phyloP scores from a whole-genome alignment of 2,797 vertebrate genomes.

The Arremon aurantiirostris region DNA sequence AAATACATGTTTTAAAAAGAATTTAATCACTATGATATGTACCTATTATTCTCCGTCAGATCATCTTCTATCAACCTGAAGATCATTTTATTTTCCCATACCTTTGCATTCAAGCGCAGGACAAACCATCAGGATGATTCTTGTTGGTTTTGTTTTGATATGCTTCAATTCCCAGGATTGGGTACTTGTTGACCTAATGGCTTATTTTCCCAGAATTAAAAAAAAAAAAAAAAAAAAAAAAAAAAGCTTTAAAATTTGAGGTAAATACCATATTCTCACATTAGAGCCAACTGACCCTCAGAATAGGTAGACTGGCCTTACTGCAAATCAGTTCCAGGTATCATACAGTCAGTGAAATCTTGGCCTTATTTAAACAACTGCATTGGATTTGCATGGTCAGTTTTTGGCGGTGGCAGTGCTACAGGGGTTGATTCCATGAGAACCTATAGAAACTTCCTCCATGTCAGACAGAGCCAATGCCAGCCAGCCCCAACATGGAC shows the following conservation, averaged over 20 bases:
- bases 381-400: neutral
- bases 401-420: neutral
- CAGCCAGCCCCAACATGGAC: neutral
- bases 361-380: neutral
- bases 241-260: neutral
- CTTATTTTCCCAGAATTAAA: neutral
- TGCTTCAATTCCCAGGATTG: neutral
- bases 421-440: neutral
- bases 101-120: neutral
- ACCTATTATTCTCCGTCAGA: neutral
- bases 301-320: neutral
- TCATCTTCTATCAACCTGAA: neutral
- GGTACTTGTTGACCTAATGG: neutral
- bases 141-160: neutral
- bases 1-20: neutral
- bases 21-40: neutral
- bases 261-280: neutral
- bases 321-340: neutral
- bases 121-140: neutral
- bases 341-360: neutral
- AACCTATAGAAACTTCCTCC: neutral
- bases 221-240: neutral
- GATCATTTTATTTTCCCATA: neutral
- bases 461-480: neutral
- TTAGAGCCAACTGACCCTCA: neutral